Base-by-base conservation (phyloP, 2,113 vertebrate genomes). In the Sigmodon hispidus region DNA sequence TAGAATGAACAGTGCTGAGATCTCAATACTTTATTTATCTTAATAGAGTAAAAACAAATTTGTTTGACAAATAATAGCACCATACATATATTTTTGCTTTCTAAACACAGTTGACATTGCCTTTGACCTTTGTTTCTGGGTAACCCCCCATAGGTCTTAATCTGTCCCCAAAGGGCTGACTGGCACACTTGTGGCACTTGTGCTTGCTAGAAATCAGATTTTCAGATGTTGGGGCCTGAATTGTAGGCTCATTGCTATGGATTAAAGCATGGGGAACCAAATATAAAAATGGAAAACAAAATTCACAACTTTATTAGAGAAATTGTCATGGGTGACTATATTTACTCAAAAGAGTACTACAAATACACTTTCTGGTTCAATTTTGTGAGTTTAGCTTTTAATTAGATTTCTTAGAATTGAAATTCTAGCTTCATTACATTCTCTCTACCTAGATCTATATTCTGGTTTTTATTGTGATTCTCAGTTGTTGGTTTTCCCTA, bases 371-470 rank as follows among this genome's bases (percentile, higher is more conserved):
- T n/a, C 52, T 45, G 40, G 93, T 76, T 87, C 31, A 63, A 48
- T 81, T 63, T 75, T 87, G 43, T 76, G 67, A 83, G 31, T 63
- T 77, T 70, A 1, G 36, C 24, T 77, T 70, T 61, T 96, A 89
- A 57, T 86, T 76, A 76, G 48, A 21, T 76, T 81, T 81, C 81
- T 69, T 22, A 72, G 50, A 29, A 24, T 70, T 87, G 36, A 48
- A 91, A 48, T 61, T 93, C 73, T 76, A 88, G 88, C 16, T 77
- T 91, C 52, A 70, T 88, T 92, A 43, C 55, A 80, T 43, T 57
- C 17, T 65, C 34, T 57, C 61, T 13, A 79, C 70, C 24, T 61
- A 52, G 69, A 45, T 93, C 36, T 81, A 29, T 11, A n/a, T 89
- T 65, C 17, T 40, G 48, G 59, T 80, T 43, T 91, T 55, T 77